A percentile compares a stretch with the other conserved stretches of the same genome.
Evolutionary conservation across 2,797 vertebrate genomes (phyloP).

Genomic region (Alectoris magna): DNA sequence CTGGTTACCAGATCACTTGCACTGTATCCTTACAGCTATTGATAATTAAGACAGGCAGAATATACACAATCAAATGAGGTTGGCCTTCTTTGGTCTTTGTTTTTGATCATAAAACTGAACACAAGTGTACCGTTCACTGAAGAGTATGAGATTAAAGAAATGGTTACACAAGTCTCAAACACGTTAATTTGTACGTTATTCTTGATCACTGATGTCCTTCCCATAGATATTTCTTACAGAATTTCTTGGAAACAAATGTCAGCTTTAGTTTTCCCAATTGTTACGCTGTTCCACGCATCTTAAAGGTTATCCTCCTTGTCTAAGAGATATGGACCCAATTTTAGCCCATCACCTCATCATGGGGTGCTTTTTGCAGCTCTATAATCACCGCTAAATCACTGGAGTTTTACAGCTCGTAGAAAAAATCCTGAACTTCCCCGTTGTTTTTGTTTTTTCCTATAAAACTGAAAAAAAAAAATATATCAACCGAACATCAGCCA

Average conservation of each 20-base stretch:
- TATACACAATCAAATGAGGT: constrained; percentile 77
- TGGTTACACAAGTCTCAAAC: constrained; percentile 59
- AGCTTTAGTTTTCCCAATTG: constrained; percentile 63
- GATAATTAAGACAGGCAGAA: constrained; percentile 80
- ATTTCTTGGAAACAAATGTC: constrained; percentile 74
- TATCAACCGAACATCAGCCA: constrained; percentile 34
- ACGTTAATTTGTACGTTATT: constrained; percentile 37
- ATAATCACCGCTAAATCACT: constrained; percentile 21
- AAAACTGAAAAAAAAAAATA: constrained; percentile 38
- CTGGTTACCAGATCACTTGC: constrained; percentile 83
- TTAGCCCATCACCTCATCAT: constrained; percentile 54
- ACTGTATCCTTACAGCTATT: constrained; percentile 78
- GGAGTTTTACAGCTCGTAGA: constrained; percentile 70
- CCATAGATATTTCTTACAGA: constrained; percentile 65
- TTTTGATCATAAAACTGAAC: constrained; percentile 79
- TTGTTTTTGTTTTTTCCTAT: background rate
- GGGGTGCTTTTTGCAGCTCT: constrained; percentile 46
- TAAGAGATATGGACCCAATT: constrained; percentile 60
- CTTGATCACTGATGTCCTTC: constrained; percentile 57
- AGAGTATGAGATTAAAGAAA: constrained; percentile 62
- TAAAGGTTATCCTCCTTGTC: constrained; percentile 75
- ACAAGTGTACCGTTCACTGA: constrained; percentile 74
- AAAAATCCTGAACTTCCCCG: constrained; percentile 48
- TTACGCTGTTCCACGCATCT: constrained; percentile 60
- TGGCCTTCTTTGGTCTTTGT: constrained; percentile 87